Conservation (phyloP, 1,140 invertebrate species). For the Macrotrachela quadricornifera region DNA sequence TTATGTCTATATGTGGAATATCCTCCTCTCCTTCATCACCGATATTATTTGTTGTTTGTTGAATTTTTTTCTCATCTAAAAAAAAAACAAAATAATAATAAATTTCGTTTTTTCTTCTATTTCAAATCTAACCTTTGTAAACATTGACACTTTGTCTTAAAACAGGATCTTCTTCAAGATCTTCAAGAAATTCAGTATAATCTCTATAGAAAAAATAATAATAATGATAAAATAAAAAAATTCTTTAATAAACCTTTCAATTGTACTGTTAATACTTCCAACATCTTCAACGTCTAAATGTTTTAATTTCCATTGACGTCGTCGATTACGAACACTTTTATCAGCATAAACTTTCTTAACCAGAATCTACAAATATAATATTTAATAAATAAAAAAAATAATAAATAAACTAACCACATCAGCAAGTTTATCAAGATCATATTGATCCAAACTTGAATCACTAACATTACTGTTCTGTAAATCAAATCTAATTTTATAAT, state of each 20-base stretch:
- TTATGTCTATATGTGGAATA: conserved; percentile 61
- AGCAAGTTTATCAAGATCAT: conserved; percentile 43
- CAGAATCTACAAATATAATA: conserved; percentile 36
- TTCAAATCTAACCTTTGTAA: conserved; percentile 42
- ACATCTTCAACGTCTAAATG: conserved; percentile 42
- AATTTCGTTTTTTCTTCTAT: not conserved
- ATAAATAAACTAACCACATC: conserved; percentile 40
- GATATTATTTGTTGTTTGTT: conserved; percentile 28
- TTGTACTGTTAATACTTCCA: conserved; percentile 41
- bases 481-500: conserved; percentile 46
- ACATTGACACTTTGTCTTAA: conserved; percentile 78
- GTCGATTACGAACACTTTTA: conserved; percentile 41
- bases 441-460: conserved; percentile 59
- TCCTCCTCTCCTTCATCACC: conserved; percentile 46
- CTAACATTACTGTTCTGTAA: conserved; percentile 70
- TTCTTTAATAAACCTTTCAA: not conserved
- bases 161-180: conserved; percentile 77
- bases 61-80: conserved; percentile 26
- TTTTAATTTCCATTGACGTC: conserved; percentile 74
- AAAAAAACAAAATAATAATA: not conserved
- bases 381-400: conserved; percentile 8
- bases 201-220: conserved; percentile 39
- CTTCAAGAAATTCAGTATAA: conserved; percentile 83
- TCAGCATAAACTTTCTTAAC: conserved; percentile 77
- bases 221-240: not conserved